Evolutionary conservation across 2,113 vertebrate species (phyloP).

Genomic region (Bos javanicus): DNA sequence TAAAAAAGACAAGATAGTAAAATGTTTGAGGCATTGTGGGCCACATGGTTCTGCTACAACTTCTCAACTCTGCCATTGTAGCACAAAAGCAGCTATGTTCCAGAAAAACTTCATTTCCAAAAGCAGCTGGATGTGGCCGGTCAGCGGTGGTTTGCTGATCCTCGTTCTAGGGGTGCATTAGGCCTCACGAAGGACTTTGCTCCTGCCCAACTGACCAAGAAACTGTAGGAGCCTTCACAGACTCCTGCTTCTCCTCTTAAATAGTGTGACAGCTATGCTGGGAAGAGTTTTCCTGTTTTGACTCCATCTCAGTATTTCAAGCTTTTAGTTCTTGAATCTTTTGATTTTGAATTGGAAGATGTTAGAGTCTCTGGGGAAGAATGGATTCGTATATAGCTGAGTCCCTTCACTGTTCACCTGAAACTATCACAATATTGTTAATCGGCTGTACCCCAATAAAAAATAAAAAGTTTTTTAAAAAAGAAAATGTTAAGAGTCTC

Average conservation of each 20-base stretch:
- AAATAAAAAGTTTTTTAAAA: not conserved
- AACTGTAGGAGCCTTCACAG: not conserved
- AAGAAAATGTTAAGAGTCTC: not conserved
- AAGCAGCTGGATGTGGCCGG: not conserved
- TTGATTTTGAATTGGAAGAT: conserved; percentile 2
- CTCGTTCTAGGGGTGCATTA: not conserved
- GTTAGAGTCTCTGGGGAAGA: not conserved
- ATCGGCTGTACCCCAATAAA: not conserved
- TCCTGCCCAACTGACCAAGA: not conserved
- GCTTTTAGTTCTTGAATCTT: not conserved
- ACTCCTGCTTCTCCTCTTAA: not conserved
- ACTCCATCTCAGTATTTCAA: not conserved
- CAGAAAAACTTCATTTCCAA: not conserved
- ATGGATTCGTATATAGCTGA: not conserved
- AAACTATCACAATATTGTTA: not conserved
- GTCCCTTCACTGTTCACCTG: not conserved
- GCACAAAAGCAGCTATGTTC: not conserved
- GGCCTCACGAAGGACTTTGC: not conserved
- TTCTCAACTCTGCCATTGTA: not conserved
- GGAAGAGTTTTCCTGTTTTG: not conserved
- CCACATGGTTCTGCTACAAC: not conserved
- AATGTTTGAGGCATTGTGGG: not conserved
- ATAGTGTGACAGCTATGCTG: not conserved
- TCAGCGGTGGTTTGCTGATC: not conserved
- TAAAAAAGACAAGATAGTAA: not conserved